phyloP scores from a whole-genome alignment of 2,113 vertebrate species.

The Zosterops hypoxanthus region DNA sequence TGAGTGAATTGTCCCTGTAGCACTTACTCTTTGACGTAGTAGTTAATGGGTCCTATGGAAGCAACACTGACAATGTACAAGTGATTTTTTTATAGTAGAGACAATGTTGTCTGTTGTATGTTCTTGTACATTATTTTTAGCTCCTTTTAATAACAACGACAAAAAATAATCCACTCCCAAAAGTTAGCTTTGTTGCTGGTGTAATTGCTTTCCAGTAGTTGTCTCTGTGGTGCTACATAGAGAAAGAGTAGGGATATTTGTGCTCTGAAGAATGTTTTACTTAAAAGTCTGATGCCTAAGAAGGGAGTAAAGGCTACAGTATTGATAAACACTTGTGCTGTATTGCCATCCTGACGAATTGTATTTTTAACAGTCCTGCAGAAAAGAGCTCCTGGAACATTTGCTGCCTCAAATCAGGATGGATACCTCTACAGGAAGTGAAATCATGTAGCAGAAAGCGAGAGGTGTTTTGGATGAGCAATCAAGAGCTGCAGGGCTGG shows the following conservation, averaged over 20 bases:
- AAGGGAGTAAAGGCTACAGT: neutral
- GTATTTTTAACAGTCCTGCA: neutral
- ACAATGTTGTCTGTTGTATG: neutral
- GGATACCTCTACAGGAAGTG: neutral
- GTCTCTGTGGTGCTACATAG: neutral
- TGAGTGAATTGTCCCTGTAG: neutral
- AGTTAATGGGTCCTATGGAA: neutral
- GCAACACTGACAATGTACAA: neutral
- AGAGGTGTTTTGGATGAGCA: neutral
- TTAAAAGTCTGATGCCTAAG: neutral
- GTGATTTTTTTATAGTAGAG: neutral
- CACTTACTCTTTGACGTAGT: neutral
- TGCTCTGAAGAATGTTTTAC: neutral
- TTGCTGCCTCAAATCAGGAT: neutral
- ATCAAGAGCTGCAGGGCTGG: neutral
- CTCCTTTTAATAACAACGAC: neutral
- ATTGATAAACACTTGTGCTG: neutral
- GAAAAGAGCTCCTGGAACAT: accelerated
- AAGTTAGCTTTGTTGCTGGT: neutral
- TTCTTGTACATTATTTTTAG: neutral
- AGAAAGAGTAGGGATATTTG: neutral
- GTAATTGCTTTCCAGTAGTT: neutral
- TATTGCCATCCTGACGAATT: neutral
- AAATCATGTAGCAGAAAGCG: neutral
- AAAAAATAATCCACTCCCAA: neutral